Evolutionary conservation across 2,113 vertebrate genomes (phyloP), one percentile per base, ranked within the genome.

Genomic region (Calyptomena viridis): DNA sequence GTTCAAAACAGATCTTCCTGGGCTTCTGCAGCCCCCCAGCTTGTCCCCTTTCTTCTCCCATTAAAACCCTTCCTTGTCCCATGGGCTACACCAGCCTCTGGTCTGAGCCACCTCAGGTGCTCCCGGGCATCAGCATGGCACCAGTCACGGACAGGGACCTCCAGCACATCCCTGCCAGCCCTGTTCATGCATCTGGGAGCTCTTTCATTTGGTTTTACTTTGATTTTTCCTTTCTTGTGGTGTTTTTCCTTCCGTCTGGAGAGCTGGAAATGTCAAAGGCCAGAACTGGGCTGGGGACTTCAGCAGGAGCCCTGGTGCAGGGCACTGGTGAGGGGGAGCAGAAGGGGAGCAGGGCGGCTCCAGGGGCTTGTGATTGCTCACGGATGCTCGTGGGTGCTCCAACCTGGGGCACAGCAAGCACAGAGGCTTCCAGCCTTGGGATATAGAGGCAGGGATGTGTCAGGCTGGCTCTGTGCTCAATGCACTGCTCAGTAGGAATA

Each of bases 131-230:
- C 66, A 17, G 1, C 30, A 1, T 0, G 6, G 39, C 77, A 49
- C 39, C 5, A 1, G 40, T 2, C 30, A 44, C 3, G 50, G 33
- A 12, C 5, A 18, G 53, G 20, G 31, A 58, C 42, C 46, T 31
- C 35, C 66, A 64, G 30, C 46, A 12, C 21, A 37, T 5, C 69
- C 52, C 47, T 84, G 62, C 27, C 37, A 31, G 52, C 12, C 4
- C 1, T 18, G 1, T 15, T 35, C 53, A 3, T 5, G 17, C 66
- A 11, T 8, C 19, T 1, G 0, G 44, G 47, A 67, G 31, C 8
- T 44, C 53, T 84, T 72, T 53, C 35, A 80, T 44, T 42, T 6
- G 40, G 6, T 24, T 71, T 90, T 46, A 8, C n/a, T 66, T 75
- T 14, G 21, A 30, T 52, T 53, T 89, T 79, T 42, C 37, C 47